Evolutionary conservation across 2,797 vertebrate genomes (phyloP).

Genomic region (Sparus aurata): DNA sequence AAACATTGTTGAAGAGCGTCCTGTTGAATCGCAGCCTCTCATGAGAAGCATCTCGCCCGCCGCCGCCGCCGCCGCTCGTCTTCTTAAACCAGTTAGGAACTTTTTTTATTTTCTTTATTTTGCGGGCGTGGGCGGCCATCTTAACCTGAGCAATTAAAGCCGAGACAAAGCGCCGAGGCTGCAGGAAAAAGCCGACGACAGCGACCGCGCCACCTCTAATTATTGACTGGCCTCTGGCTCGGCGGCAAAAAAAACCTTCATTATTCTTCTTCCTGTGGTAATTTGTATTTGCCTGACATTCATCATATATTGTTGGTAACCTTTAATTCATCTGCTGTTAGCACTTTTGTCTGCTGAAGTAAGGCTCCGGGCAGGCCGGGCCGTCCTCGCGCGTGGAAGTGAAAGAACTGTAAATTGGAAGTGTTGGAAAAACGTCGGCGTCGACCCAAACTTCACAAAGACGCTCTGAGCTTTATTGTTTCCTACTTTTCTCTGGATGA

Average conservation of each 20-base stretch:
- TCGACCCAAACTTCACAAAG: conserved; percentile 40
- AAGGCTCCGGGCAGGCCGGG: conserved; percentile 57
- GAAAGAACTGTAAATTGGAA: conserved; percentile 76
- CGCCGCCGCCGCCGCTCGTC: too few relatives aligned
- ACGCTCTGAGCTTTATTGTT: conserved; percentile 2
- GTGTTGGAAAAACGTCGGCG: background rate
- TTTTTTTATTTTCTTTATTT: conserved; percentile 12
- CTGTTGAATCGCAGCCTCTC: conserved; percentile 50
- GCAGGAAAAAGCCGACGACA: conserved; percentile 72
- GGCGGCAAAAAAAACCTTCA: conserved; percentile 68
- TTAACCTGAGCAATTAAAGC: conserved; percentile 87
- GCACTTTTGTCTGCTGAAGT: conserved; percentile 91
- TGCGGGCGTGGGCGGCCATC: conserved; percentile 55
- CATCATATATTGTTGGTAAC: conserved; percentile 88
- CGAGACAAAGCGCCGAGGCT: conserved; percentile 64
- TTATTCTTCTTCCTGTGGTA: conserved; percentile 85
- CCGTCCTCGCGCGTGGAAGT: conserved; percentile 8
- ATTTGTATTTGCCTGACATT: conserved; percentile 90
- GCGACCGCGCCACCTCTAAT: conserved; percentile 83
- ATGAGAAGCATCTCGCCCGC: conserved; percentile 29
- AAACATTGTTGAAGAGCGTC: conserved; percentile 65
- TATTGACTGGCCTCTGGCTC: conserved; percentile 84
- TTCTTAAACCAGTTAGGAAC: conserved; percentile 35
- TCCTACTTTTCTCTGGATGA: background rate
- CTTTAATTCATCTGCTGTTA: conserved; percentile 96